phyloP scores from a whole-genome alignment of 2,113 vertebrate genomes.

The Pseudopipra pipra region DNA sequence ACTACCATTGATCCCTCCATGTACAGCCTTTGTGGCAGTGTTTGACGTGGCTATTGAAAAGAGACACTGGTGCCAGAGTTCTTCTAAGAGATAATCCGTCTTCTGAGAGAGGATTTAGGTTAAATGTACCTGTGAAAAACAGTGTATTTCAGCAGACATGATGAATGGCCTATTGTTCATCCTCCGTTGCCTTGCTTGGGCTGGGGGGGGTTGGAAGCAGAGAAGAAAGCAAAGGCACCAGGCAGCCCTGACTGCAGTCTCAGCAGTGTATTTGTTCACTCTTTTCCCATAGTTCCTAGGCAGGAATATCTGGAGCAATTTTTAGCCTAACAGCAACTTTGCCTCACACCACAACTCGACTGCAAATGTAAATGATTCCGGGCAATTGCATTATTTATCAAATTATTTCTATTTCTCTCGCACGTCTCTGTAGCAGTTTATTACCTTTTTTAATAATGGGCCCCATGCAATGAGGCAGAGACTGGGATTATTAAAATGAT shows the following conservation, averaged over 20 bases:
- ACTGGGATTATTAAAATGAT: conserved; percentile 12
- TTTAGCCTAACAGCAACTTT: background rate
- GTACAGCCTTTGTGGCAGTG: conserved; percentile 51
- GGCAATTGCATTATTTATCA: conserved; percentile 49
- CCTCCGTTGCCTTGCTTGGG: background rate
- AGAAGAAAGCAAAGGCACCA: background rate
- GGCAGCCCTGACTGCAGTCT: background rate
- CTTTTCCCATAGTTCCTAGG: background rate
- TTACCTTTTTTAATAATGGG: conserved; percentile 14
- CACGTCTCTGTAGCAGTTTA: background rate
- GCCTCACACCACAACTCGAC: background rate
- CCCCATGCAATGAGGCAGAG: background rate
- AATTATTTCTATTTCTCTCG: conserved; percentile 11
- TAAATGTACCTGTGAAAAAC: conserved; percentile 61
- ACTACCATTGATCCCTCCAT: conserved; percentile 57
- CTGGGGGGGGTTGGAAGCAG: background rate
- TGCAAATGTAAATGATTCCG: background rate
- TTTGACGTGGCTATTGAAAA: conserved; percentile 50
- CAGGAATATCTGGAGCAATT: background rate
- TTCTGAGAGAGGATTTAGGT: conserved; percentile 57
- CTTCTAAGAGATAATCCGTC: conserved; percentile 53
- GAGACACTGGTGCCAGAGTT: conserved; percentile 40
- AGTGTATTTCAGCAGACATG: conserved; percentile 11
- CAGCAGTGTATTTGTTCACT: background rate
- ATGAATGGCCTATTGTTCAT: conserved; percentile 58